Evolutionary conservation across 1,140 invertebrate species (phyloP).

Genomic region (Odontomachus brunneus): DNA sequence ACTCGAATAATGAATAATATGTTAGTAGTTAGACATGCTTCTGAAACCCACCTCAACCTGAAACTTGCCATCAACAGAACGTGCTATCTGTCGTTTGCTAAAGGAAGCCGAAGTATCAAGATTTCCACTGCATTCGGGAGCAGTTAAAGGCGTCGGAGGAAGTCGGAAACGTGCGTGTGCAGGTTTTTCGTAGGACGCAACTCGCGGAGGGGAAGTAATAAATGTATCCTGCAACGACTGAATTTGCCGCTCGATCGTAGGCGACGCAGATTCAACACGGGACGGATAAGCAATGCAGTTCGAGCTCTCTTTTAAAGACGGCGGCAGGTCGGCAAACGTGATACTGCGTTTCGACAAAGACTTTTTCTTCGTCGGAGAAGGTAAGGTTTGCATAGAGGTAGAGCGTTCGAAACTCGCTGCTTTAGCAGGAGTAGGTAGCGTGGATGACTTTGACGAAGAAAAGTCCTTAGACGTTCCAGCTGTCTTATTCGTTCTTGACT

Average conservation of each 20-base stretch:
- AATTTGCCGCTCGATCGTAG: conserved; percentile 46
- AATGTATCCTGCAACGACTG: conserved; percentile 70
- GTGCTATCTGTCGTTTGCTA: conserved; percentile 84
- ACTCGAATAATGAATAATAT: too few species aligned
- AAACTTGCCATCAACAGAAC: conserved; percentile 81
- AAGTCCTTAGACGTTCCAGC: conserved; percentile 80
- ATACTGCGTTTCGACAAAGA: conserved; percentile 75
- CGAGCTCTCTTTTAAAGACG: conserved; percentile 59
- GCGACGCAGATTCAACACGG: conserved; percentile 51
- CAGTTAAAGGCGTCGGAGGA: conserved; percentile 82
- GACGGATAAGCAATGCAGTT: conserved; percentile 24
- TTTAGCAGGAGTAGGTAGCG: conserved; percentile 56
- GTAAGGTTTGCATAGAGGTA: conserved; percentile 74
- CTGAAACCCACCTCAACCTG: conserved; percentile 83
- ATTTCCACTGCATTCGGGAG: conserved; percentile 74
- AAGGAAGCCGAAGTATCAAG: conserved; percentile 74
- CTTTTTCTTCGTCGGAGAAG: conserved; percentile 71
- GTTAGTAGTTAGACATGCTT: conserved; percentile 76
- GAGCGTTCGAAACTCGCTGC: conserved; percentile 72
- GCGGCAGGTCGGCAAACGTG: conserved; percentile 77
- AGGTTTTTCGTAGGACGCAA: conserved; percentile 60
- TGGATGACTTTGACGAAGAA: conserved; percentile 69
- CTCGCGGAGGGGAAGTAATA: conserved; percentile 58
- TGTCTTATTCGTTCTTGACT: conserved; percentile 78
- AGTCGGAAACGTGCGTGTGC: conserved; percentile 77